phyloP scores from a whole-genome alignment of 2,888 invertebrate genomes.

The Trissonchulus sp. region DNA sequence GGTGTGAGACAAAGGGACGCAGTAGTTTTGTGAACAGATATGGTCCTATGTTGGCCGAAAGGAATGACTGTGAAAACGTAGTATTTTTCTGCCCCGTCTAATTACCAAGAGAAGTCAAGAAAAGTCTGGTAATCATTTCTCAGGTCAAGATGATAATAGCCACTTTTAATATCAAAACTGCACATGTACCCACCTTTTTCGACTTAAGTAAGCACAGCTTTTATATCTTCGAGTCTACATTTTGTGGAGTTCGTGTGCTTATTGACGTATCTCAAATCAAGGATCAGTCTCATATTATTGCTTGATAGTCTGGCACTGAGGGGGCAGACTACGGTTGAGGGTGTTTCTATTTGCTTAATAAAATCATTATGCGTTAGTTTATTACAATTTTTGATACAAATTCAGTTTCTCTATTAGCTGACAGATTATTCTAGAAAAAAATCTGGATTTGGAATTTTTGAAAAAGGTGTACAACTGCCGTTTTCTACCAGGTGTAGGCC shows the following conservation, averaged over 20 bases:
- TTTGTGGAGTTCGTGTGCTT: not conserved
- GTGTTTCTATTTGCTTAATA: not conserved
- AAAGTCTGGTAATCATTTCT: not conserved
- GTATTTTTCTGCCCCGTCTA: not conserved
- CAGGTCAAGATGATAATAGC: not conserved
- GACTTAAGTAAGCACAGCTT: not conserved
- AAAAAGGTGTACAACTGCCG: not conserved
- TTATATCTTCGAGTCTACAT: constrained; percentile 5
- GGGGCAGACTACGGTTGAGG: not conserved
- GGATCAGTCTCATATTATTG: not conserved
- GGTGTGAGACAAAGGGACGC: not conserved
- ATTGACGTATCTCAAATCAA: constrained; percentile 14
- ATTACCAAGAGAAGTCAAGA: not conserved
- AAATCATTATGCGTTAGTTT: not conserved
- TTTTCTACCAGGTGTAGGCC: not conserved
- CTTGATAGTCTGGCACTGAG: not conserved
- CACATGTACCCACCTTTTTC: not conserved
- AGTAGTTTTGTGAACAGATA: constrained; percentile 17
- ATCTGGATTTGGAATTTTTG: not conserved
- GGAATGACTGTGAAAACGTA: not conserved
- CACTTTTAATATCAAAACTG: constrained; percentile 4
- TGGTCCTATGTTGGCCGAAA: constrained; percentile 1
- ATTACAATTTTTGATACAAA: not conserved
- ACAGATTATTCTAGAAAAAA: not conserved
- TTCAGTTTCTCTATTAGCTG: not conserved